Percentiles rank a stretch among this genome's conserved stretches.
Evolutionary conservation across 2,797 vertebrate genomes (phyloP).

Genomic region (Gadopsis bispinosus): DNA sequence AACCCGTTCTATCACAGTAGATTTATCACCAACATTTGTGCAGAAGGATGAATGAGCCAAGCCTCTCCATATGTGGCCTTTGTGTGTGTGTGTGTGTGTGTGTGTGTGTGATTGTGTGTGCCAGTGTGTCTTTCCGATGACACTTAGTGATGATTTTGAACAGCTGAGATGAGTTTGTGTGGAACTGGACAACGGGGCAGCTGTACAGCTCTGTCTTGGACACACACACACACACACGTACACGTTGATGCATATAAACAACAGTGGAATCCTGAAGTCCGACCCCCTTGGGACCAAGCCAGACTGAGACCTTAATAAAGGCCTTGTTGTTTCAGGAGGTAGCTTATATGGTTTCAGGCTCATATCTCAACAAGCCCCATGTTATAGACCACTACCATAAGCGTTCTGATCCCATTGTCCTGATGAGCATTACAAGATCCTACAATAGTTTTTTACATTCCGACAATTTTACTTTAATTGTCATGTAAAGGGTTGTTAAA

Average conservation of each 20-base stretch:
- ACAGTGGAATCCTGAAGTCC: constrained; percentile 77
- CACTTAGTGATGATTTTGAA: constrained; percentile 76
- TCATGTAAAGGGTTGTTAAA: constrained; percentile 3
- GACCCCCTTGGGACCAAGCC: constrained; percentile 73
- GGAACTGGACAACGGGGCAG: constrained; percentile 79
- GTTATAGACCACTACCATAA: constrained; percentile 45
- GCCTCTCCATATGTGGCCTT: constrained; percentile 81
- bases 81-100: constrained; percentile 58
- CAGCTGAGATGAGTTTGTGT: constrained; percentile 83
- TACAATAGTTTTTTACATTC: not conserved
- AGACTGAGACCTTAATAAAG: constrained; percentile 79
- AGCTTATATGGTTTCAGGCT: constrained; percentile 73
- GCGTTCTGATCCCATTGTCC: constrained; percentile 9
- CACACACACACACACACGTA: constrained; percentile 48
- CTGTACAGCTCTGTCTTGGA: constrained; percentile 81
- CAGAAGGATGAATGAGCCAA: constrained; percentile 75
- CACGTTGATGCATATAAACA: constrained; percentile 71
- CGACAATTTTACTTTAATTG: not conserved
- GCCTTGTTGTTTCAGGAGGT: constrained; percentile 84
- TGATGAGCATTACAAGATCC: constrained; percentile 15
- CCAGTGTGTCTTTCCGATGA: constrained; percentile 64
- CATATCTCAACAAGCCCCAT: constrained; percentile 52
- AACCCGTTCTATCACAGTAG: constrained; percentile 78
- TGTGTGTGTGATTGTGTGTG: constrained; percentile 52
- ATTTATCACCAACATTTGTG: constrained; percentile 85